A percentile compares a stretch with the other conserved stretches of the same genome.
Conservation (phyloP, 2,888 invertebrate genomes). For the Achlya flavicornis region DNA sequence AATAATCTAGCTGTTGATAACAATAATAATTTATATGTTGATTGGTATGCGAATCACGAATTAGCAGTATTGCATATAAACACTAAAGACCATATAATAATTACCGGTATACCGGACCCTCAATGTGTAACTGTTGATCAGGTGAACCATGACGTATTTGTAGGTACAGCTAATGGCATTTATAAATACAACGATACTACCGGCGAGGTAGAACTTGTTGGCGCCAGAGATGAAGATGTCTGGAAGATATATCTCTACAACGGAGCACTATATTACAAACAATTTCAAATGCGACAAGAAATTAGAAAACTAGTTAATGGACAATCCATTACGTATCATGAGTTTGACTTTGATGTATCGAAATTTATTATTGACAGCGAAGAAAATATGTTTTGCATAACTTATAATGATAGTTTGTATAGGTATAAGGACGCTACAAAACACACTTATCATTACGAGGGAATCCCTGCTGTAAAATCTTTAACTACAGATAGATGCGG, state of each 20-base stretch:
- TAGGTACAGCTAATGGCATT: background rate
- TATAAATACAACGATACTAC: background rate
- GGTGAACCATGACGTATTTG: background rate
- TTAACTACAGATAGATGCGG: too few species aligned
- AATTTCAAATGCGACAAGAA: background rate
- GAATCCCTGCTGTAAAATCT: too few species aligned
- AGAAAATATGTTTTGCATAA: too few species aligned
- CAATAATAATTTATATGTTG: background rate
- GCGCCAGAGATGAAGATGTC: background rate
- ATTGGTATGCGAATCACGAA: background rate
- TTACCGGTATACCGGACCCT: background rate
- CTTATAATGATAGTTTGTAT: too few species aligned
- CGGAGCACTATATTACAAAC: background rate
- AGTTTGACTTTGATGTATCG: too few species aligned
- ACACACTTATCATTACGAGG: too few species aligned
- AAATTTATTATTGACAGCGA: too few species aligned
- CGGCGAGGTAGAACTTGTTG: background rate
- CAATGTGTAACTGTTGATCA: background rate
- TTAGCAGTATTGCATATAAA: background rate
- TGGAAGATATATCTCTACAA: background rate
- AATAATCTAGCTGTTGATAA: background rate
- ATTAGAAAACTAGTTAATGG: background rate
- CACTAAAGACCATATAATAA: background rate
- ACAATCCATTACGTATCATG: too few species aligned
- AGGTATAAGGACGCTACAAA: too few species aligned